Evolutionary conservation across 2,888 invertebrate species (phyloP).

Genomic region (Malachius bipustulatus): DNA sequence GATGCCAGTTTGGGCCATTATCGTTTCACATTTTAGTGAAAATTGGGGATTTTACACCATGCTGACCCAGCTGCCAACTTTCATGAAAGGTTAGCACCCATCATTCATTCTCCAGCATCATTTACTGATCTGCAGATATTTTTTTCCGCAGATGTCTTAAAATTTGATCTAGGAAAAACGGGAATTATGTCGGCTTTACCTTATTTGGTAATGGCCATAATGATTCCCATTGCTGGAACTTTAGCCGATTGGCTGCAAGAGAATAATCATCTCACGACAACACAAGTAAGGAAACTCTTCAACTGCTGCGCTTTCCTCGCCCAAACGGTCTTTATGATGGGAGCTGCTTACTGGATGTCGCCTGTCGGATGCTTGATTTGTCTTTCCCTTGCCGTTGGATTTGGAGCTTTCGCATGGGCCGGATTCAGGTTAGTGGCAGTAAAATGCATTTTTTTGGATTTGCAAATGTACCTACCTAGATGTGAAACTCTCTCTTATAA

Average conservation of each 20-base stretch:
- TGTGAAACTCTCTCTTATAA: too few species aligned
- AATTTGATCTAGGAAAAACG: constrained; percentile 63
- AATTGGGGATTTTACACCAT: constrained; percentile 87
- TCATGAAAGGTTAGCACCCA: constrained; percentile 54
- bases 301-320: constrained; percentile 61
- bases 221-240: constrained; percentile 69
- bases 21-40: constrained; percentile 73
- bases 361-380: constrained; percentile 63
- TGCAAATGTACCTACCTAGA: too few species aligned
- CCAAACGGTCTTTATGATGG: constrained; percentile 79
- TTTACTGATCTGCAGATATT: too few species aligned
- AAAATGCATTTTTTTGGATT: too few species aligned
- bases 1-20: constrained; percentile 71
- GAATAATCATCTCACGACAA: constrained; percentile 54
- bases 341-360: constrained; percentile 61
- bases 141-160: constrained; percentile 62
- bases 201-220: constrained; percentile 76
- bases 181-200: constrained; percentile 79
- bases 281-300: constrained; percentile 55
- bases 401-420: constrained; percentile 88
- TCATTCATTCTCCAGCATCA: too few species aligned
- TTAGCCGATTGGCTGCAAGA: constrained; percentile 67
- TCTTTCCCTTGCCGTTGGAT: constrained; percentile 76
- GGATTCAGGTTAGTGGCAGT: constrained; percentile 74
- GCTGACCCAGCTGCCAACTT: constrained; percentile 71